These are phyloP conservation scores for Agriopis marginaria DNA, from an alignment of 2,888 invertebrate genomes.

Conservation along the genomic window DNA sequence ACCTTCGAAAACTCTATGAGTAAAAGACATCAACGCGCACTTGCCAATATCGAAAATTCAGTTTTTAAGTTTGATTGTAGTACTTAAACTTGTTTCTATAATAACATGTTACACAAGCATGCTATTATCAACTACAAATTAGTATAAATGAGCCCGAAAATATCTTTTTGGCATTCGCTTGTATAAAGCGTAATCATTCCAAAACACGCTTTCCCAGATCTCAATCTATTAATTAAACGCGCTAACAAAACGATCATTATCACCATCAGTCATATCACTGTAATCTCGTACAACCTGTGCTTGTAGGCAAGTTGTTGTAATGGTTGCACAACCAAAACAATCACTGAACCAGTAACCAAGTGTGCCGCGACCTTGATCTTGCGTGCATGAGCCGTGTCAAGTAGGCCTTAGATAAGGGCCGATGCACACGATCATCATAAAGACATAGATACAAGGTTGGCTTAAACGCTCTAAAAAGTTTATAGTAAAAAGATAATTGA, in stretches of 20 bases:
- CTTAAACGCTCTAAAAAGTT: slow-evolving; percentile 9
- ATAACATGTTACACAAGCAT: background rate
- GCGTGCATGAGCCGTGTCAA: slow-evolving; percentile 38
- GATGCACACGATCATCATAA: slow-evolving; percentile 3
- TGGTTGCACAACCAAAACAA: slow-evolving; percentile 39
- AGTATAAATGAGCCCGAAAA: too few species aligned
- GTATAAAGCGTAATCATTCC: background rate
- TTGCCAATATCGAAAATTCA: too few species aligned
- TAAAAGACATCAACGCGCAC: slow-evolving; percentile 17
- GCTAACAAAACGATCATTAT: slow-evolving; percentile 17
- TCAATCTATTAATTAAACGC: slow-evolving; percentile 23
- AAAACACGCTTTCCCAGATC: slow-evolving; percentile 17
- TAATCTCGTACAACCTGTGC: slow-evolving; percentile 12
- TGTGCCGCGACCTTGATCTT: slow-evolving; percentile 65
- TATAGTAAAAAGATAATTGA: background rate
- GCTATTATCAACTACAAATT: too few species aligned
- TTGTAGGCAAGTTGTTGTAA: slow-evolving; percentile 19
- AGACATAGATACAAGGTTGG: background rate
- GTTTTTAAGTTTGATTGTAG: background rate
- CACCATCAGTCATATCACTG: slow-evolving; percentile 11
- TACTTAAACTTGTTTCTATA: background rate
- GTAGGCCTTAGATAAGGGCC: slow-evolving; percentile 25
- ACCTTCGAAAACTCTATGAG: too few species aligned
- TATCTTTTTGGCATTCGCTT: too few species aligned
- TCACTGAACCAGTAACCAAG: slow-evolving; percentile 41